phyloP scores from a whole-genome alignment of 2,113 vertebrate genomes.

The Rhea pennata region DNA sequence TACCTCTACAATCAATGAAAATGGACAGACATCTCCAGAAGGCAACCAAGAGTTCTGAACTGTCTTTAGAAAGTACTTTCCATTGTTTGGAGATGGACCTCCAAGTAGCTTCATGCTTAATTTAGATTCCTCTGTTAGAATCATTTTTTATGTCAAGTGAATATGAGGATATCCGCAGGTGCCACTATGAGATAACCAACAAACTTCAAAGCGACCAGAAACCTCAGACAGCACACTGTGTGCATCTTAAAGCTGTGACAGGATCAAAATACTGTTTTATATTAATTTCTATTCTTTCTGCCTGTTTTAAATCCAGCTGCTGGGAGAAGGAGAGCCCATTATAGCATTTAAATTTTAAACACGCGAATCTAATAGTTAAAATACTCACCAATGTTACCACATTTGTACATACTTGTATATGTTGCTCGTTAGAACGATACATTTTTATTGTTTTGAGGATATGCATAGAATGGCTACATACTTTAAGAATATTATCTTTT shows the following conservation, averaged over 20 bases:
- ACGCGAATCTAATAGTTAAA: neutral
- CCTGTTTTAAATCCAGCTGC: neutral
- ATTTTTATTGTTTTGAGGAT: neutral
- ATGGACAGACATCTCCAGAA: neutral
- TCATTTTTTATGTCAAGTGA: neutral
- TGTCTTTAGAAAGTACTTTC: neutral
- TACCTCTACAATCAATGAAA: neutral
- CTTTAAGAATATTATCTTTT: neutral
- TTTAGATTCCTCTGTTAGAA: neutral
- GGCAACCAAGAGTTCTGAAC: neutral
- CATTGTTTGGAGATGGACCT: neutral
- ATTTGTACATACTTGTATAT: neutral
- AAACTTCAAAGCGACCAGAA: neutral
- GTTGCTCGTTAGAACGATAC: neutral
- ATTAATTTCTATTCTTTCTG: neutral
- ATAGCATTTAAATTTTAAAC: neutral
- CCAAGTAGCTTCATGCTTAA: neutral
- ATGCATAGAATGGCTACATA: neutral
- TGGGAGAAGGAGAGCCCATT: neutral
- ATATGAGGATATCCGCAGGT: neutral
- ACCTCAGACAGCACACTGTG: neutral
- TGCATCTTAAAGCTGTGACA: neutral
- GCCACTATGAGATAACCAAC: neutral
- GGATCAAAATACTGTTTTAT: neutral
- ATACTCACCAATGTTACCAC: neutral